Base-by-base conservation (phyloP, 2,888 invertebrate genomes). In the Cheilosia grossa region DNA sequence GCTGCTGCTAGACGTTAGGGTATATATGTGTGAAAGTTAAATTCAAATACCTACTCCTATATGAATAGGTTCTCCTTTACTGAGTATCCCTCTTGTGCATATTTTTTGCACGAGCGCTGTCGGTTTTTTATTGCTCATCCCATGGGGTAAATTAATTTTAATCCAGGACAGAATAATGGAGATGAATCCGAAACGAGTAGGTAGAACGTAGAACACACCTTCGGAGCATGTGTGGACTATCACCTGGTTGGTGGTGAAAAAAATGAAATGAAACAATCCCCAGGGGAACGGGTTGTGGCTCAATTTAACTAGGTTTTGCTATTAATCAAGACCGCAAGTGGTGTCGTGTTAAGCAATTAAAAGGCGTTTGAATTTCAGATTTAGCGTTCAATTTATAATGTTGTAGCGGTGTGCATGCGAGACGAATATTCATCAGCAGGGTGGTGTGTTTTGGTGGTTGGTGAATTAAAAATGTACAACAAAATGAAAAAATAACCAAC, bases 101-200 rank as follows among this genome's bases (percentile, higher is more conserved):
- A n/a, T 53, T 58, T 37, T 40, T 73, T 70, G 7, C 10, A 58
- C 19, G 27, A 64, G 51, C 42, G 6, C 47, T 44, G 66, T 67
- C 40, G 44, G 47, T 47, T 66, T 51, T 66, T 73, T 73, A 67
- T 64, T 37, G 51, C 56, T 15, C 21, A 21, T 53, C 64, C 44
- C 72, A 24, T 21, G 66, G 64, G 64, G 33, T 61, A 67, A 78
- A 82, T 82, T 78, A 77, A 82, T 72, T 67, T 61, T 51, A 77
- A 54, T 77, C 70, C 72, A 47, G 54, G 19, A 47, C 53, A 37
- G 51, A 72, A 54, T 77, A 59, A 77, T 66, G 54, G 37, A 66
- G 53, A 70, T 51, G 53, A 24, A 63, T 58, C 51, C 40, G 9
- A 44, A 27, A 44, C 27, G 33, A 54, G 54, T 54, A 27, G 13